Conservation (phyloP, 2,797 vertebrate genomes). For the Florisuga fusca region DNA sequence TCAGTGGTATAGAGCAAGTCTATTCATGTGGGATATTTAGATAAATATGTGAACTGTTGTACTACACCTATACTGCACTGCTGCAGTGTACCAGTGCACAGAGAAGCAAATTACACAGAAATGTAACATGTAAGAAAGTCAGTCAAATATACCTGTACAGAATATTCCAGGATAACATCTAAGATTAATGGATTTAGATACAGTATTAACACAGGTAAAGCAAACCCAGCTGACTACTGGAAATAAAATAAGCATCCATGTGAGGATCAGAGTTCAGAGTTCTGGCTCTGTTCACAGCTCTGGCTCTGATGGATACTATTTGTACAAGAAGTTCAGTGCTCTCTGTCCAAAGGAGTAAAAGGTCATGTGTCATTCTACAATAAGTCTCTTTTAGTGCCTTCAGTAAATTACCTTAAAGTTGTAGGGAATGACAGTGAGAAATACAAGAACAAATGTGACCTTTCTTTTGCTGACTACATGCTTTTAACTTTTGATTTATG, state of each 20-base stretch:
- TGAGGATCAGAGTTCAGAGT: neutral
- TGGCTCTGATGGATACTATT: constrained; percentile 13
- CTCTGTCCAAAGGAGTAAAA: constrained; percentile 8
- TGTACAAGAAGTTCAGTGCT: constrained; percentile 8
- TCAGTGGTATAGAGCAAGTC: neutral
- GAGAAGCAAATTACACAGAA: neutral
- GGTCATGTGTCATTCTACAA: neutral
- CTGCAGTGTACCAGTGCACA: neutral
- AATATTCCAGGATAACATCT: neutral
- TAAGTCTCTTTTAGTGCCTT: neutral
- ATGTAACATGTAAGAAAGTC: fast-evolving
- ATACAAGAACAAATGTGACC: neutral
- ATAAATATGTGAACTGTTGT: neutral
- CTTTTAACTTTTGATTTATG: constrained; percentile 26
- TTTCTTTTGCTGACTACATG: neutral
- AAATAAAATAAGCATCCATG: neutral
- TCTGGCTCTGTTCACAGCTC: constrained; percentile 5
- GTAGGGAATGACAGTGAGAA: neutral
- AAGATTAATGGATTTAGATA: neutral
- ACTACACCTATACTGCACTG: neutral
- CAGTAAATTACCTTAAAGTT: neutral
- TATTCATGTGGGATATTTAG: neutral
- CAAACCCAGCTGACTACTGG: neutral
- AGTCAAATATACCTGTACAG: neutral
- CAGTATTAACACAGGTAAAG: neutral